Base-by-base conservation (phyloP, 2,797 vertebrate genomes). In the Cyclopterus lumpus region DNA sequence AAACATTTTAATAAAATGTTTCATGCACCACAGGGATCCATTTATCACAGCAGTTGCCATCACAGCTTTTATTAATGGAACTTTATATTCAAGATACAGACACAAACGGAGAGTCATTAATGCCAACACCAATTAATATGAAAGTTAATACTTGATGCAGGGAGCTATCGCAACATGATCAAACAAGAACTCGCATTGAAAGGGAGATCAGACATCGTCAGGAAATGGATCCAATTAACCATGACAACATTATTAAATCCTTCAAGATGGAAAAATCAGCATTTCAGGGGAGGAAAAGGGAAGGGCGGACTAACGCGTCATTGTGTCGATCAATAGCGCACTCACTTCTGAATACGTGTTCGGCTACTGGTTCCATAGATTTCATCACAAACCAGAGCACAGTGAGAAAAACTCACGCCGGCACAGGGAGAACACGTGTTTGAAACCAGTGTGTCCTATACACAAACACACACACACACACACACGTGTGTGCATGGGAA, bases 141-240 rank as follows among this genome's bases (percentile, higher is more conserved):
- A 44, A 69, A 72, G 75, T 58, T 18, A 32, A 44, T 63, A 32
- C 0, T 5, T 26, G 2, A 2, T 44, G 16, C 36, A 34, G 12
- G 14, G 42, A 59, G 26, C 15, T 34, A 51, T 14, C 24, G 12
- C 38, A 4, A 49, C 18, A 28, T 16, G 48, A 73, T 82, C 12
- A 16, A 75, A 76, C 22, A 34, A 32, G 7, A 75, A 60, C 18
- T 60, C n/a, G 48, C 67, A 9, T 10, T 69, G 55, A 61, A 14
- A 63, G 10, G 30, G 28, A 36, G 32, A 24, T 5, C 28, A 62
- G 46, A 28, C 16, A 14, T 66, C 5, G 61, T 26, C 57, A 57
- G 14, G 53, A 80, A 70, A 22, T 10, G 1, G 22, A 4, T 58
- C 69, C 16, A 82, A 55, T 79, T 71, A 84, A 32, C 22, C 5